Evolutionary conservation across 2,888 invertebrate genomes (phyloP), one percentile per base, ranked within the genome.

Genomic region (Apodemia zela): DNA sequence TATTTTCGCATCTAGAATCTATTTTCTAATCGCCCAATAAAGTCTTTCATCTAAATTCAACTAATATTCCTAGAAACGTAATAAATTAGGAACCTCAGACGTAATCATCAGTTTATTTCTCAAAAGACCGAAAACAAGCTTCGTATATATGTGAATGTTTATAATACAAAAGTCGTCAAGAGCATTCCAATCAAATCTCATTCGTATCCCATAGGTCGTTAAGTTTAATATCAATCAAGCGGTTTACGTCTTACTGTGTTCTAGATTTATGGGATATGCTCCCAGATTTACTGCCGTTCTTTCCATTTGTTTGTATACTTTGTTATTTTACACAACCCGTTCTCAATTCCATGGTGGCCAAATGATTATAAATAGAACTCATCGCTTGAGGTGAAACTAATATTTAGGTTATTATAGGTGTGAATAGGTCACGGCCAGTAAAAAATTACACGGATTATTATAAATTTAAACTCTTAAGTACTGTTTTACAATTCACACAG

Each of bases 211-310:
- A 10, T 13, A 61, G 18, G 61, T 51, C 33, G 18, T 66, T 63
- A 64, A 63, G 64, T 54, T 33, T 51, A 63, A 58, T 62, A 64
- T 66, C 5, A 59, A 64, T 62, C 38, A 25, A 8, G 38, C n/a
- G 33, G 54, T 29, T 42, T 59, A 59, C 59, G 35, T 13, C 47
- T 49, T 54, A 61, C 63, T 64, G 62, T 45, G 60, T 58, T 59
- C 62, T 62, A 59, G 61, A 64, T 68, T 67, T 67, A 69, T 66
- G 64, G 63, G 62, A 60, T 64, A 66, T 67, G 64, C 62, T 61
- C 45, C 63, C 42, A 66, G 68, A 69, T 70, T 70, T 70, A 68
- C 63, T 57, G 63, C 64, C 62, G 63, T 67, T 66, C 65, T 65
- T 65, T 70, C 63, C 62, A 66, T 64, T 66, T 65, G 66, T 67